Base-by-base conservation (phyloP, 1,140 invertebrate species). In the Brachionus plicatilis region DNA sequence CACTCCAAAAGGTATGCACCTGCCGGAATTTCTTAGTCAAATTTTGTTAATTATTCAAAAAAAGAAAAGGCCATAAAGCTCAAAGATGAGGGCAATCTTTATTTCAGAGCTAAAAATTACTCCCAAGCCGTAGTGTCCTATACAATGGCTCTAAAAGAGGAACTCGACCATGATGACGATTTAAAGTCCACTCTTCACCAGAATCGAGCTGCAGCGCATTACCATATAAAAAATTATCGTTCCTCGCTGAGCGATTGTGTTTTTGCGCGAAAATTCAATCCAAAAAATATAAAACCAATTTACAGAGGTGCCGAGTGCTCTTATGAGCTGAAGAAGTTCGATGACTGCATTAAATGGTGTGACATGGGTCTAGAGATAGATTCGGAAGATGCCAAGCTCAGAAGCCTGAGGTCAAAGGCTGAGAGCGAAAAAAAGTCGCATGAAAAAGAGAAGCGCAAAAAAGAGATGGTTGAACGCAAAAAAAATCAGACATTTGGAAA, bases 281-380 rank as follows among this genome's bases (percentile, higher is more conserved):
- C 93, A 1, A 89, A 93, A 85, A 94, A 98, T 90, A 87, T 90
- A 4, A 98, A 98, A 91, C 93, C 94, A 1, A 90, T 93, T 85
- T 87, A 92, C 12, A 92, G 95, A 88, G 90, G 93, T 45, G 93
- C 93, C 0, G 92, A 93, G 85, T 94, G 93, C 87, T 93, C 92
- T 85, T 90, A 92, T 56, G 88, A 93, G 86, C 88, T 94, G 78
- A 91, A 92, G 66, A 92, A 93, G 85, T 95, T 92, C 88, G 92
- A 94, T 29, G 91, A 93, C 84, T 94, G 93, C 86, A 90, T 94
- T 11, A 89, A 93, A 86, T 92, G 93, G 86, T 95, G 94, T 88
- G 91, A 95, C 86, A 79, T 85, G 60, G 88, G 87, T 47, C 70
- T 88, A 17, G 60, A 86, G 80, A 86, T 88, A 47, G 89, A 92